Conservation (phyloP, 2,113 vertebrate species). For the Gymnarchus niloticus region DNA sequence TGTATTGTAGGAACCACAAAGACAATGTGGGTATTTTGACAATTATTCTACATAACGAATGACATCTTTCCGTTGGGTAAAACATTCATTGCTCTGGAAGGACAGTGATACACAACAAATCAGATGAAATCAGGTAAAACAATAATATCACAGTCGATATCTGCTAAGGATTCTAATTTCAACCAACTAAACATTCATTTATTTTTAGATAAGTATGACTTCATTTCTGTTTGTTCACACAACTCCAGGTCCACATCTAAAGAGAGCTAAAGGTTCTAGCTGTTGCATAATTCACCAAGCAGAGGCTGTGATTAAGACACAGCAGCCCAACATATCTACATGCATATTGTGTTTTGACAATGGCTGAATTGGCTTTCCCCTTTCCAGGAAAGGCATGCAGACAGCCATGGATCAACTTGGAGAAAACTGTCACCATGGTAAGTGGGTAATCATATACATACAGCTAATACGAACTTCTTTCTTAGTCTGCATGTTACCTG, state of each 20-base stretch:
- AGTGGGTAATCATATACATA: neutral
- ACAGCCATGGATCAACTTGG: neutral
- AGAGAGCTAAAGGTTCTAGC: neutral
- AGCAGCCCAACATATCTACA: neutral
- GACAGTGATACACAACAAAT: neutral
- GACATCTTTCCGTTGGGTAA: neutral
- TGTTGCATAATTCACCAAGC: constrained; percentile 2
- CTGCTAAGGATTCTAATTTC: neutral
- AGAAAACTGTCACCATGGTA: neutral
- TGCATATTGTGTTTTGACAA: neutral
- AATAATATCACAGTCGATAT: neutral
- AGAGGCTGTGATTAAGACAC: neutral
- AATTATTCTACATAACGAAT: neutral
- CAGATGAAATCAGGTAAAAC: neutral
- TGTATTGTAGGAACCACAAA: neutral
- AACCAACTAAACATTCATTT: neutral
- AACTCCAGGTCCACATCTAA: neutral
- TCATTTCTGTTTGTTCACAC: neutral
- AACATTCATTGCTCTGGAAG: neutral
- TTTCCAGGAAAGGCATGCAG: neutral
- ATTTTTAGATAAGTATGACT: neutral
- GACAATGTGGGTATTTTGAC: neutral
- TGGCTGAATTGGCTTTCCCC: neutral
- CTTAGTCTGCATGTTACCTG: neutral
- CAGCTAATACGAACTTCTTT: neutral